Conservation (phyloP, 2,113 vertebrate species). For the Rhynchomys soricoides region DNA sequence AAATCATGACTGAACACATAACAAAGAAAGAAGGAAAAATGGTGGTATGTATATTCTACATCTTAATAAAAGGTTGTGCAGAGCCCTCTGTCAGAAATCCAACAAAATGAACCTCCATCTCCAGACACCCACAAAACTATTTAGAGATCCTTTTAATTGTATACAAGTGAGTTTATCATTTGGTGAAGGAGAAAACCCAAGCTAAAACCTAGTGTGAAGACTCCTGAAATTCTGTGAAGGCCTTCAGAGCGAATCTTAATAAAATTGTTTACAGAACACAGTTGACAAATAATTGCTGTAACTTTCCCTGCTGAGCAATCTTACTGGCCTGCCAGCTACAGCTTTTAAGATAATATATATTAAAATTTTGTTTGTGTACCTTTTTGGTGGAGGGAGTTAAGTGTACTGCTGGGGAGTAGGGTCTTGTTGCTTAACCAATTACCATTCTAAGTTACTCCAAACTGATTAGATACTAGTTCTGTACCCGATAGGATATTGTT, state of each 20-base stretch:
- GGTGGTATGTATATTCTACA: neutral
- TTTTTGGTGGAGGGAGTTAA: neutral
- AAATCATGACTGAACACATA: neutral
- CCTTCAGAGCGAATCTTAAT: neutral
- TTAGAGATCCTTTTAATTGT: neutral
- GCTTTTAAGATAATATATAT: neutral
- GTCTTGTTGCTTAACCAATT: neutral
- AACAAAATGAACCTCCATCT: neutral
- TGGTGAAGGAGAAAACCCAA: neutral
- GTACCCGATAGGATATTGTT: neutral
- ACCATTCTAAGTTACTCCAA: neutral
- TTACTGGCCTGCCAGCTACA: neutral
- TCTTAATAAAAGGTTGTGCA: neutral
- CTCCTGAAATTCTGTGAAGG: neutral
- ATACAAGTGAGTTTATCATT: neutral
- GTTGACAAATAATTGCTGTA: neutral
- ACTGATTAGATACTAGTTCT: neutral
- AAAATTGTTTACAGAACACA: neutral
- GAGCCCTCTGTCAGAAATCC: neutral
- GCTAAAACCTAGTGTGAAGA: neutral
- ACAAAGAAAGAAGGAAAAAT: neutral
- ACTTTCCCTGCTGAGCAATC: neutral
- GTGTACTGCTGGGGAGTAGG: neutral
- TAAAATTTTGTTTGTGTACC: conserved; percentile 7
- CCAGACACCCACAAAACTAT: neutral